Evolutionary conservation across 2,113 vertebrate genomes (phyloP).

Genomic region (Tragelaphus strepsiceros): DNA sequence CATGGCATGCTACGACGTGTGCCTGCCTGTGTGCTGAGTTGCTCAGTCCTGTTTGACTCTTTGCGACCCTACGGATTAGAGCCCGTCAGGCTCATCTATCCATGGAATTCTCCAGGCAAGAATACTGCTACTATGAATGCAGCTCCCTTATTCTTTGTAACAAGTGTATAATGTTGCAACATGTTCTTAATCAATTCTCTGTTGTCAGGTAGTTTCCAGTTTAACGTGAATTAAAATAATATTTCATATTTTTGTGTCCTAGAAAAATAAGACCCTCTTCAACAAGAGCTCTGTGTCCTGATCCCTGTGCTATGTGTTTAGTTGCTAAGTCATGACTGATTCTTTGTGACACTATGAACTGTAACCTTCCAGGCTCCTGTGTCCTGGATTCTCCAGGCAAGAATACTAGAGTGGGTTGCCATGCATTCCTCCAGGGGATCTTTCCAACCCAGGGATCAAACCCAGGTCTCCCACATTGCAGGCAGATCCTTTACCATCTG

Average conservation of each 20-base stretch:
- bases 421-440: not conserved
- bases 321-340: not conserved
- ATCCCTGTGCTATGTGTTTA: not conserved
- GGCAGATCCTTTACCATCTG: not conserved
- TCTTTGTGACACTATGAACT: not conserved
- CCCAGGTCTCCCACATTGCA: not conserved
- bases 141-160: not conserved
- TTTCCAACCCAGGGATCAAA: not conserved
- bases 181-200: not conserved
- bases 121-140: not conserved
- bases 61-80: fast-evolving
- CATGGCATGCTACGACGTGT: not conserved
- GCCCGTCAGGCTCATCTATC: not conserved
- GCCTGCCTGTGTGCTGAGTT: not conserved
- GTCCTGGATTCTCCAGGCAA: not conserved
- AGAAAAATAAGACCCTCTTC: not conserved
- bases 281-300: not conserved
- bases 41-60: not conserved
- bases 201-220: not conserved
- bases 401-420: not conserved
- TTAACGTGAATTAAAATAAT: not conserved
- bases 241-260: not conserved
- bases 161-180: not conserved
- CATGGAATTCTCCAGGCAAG: not conserved
- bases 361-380: not conserved